Evolutionary conservation across 2,113 vertebrate genomes (phyloP).

Genomic region (Leucopternis melanops): DNA sequence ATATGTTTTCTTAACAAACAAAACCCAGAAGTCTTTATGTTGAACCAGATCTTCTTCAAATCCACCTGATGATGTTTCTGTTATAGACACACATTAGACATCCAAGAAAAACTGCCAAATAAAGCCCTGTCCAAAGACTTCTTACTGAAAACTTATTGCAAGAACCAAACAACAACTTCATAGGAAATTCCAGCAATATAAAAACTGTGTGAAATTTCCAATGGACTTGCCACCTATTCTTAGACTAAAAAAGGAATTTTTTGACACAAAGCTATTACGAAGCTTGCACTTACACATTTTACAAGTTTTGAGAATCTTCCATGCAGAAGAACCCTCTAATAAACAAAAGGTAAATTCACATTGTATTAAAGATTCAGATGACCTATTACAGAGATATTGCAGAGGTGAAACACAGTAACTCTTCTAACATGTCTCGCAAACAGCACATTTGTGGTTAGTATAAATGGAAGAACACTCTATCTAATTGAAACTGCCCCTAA

Average conservation of each 20-base stretch:
- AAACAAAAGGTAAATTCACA: not conserved
- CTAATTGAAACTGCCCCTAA: constrained; percentile 22
- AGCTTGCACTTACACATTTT: not conserved
- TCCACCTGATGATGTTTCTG: not conserved
- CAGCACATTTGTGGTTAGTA: not conserved
- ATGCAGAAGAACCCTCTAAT: not conserved
- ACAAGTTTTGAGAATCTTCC: not conserved
- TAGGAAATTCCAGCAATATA: not conserved
- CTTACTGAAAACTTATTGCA: not conserved
- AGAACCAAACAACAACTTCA: not conserved
- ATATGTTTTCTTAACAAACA: not conserved
- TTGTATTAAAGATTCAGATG: not conserved
- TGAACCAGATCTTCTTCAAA: not conserved
- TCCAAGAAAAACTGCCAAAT: not conserved
- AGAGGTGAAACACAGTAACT: not conserved
- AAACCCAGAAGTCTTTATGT: not conserved
- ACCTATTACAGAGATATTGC: not conserved
- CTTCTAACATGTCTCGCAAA: not conserved
- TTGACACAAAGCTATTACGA: not conserved
- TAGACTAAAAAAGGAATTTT: not conserved
- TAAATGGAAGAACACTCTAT: not conserved
- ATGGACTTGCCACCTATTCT: not conserved
- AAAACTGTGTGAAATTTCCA: not conserved
- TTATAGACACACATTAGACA: not conserved
- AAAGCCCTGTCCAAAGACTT: not conserved